Evolutionary conservation across 2,113 vertebrate species (phyloP).

Genomic region (Tragelaphus scriptus): DNA sequence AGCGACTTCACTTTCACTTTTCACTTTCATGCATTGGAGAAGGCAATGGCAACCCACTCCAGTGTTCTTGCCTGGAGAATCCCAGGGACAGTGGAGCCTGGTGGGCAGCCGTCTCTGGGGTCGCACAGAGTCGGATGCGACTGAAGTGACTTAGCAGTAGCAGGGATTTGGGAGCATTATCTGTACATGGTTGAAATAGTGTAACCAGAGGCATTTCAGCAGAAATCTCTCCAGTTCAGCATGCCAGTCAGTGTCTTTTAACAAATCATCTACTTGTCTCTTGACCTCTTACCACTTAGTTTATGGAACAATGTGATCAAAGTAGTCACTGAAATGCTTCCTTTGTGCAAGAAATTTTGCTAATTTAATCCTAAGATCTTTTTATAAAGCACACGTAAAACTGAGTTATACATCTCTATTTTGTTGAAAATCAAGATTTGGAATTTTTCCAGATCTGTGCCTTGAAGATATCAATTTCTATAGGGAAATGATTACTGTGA

Average conservation of each 20-base stretch:
- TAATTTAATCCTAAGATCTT: conserved; percentile 6
- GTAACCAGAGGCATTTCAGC: neutral
- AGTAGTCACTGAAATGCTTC: neutral
- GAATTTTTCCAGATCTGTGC: neutral
- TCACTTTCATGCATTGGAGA: too few species aligned
- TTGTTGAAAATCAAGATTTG: conserved; percentile 1
- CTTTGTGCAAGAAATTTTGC: neutral
- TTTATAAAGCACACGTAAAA: neutral
- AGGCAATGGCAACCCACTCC: too few species aligned
- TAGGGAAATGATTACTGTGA: neutral
- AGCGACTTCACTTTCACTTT: too few species aligned
- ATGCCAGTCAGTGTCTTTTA: neutral
- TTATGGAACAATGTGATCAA: neutral
- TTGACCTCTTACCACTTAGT: neutral
- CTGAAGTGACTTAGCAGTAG: too few species aligned
- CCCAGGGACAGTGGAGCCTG: too few species aligned
- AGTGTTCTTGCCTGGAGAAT: too few species aligned
- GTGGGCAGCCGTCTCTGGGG: too few species aligned
- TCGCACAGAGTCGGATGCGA: too few species aligned
- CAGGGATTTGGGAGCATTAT: neutral
- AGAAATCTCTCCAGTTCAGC: neutral
- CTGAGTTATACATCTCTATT: neutral
- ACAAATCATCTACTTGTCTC: neutral
- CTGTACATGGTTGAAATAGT: neutral
- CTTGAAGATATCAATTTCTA: neutral